These are phyloP conservation scores for Menura novaehollandiae DNA, from an alignment of 2,113 vertebrate species.

Conservation along the genomic window DNA sequence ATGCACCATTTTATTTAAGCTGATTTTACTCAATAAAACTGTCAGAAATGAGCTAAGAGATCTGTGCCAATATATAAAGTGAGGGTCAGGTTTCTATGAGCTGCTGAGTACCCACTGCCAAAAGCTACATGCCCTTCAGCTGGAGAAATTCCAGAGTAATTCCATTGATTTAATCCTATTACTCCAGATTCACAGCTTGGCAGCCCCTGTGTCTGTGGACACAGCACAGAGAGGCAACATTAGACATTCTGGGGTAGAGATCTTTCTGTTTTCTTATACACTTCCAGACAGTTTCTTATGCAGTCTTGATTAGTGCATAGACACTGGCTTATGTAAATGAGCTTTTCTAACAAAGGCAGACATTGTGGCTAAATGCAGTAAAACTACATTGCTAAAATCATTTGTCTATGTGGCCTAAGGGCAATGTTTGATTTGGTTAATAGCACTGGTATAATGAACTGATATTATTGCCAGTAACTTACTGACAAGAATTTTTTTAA, in stretches of 20 bases:
- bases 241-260: neutral
- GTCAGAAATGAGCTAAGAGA: neutral
- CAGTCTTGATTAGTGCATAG: neutral
- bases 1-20: neutral
- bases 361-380: neutral
- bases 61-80: neutral
- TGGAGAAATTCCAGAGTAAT: constrained; percentile 17
- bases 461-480: neutral
- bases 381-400: neutral
- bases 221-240: neutral
- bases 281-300: neutral
- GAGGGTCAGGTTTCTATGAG: neutral
- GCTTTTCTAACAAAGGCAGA: neutral
- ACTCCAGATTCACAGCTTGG: neutral
- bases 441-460: neutral
- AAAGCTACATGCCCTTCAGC: neutral
- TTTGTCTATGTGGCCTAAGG: neutral
- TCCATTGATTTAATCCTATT: neutral
- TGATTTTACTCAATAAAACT: constrained; percentile 22
- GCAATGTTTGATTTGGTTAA: neutral
- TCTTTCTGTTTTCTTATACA: rapidly evolving
- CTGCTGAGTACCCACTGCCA: neutral
- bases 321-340: neutral
- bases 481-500: neutral
- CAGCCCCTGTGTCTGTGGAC: neutral